Evolutionary conservation across 2,797 vertebrate species (phyloP), one percentile per base, ranked within the genome.

Genomic region (Pseudomugil tenellus): DNA sequence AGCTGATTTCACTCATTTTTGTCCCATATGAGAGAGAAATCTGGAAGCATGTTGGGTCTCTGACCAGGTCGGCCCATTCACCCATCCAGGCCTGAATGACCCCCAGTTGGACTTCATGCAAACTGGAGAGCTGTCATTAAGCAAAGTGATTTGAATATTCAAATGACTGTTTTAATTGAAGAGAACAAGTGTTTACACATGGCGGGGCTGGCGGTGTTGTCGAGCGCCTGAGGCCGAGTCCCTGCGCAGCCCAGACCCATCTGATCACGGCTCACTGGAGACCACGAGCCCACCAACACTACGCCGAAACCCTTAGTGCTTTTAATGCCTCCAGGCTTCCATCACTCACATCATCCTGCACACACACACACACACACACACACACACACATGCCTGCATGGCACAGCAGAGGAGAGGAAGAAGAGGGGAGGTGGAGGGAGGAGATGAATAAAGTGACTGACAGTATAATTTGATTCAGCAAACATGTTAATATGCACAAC

Each of bases 141-240:
- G 74, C 80, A 84, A 80, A 85, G 81, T 61, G 68, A 89, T 92
- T 86, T 90, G 87, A 93, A 92, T 93, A 93, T 91, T 92, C 81
- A 86, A 82, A 87, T 87, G 81, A 89, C 86, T 87, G 89, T 90
- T 93, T 92, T 92, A 91, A 92, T 91, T 92, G 90, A 93, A 91
- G 89, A 87, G 84, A 92, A 91, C 82, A 84, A 90, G 79, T 86
- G 88, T 92, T 92, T 87, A 86, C 92, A 92, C 91, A 92, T 90
- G 87, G 87, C 81, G n/a, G 75, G 70, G 83, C 83, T 83, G 86
- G 85, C 83, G 68, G 85, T 90, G 87, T 87, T 88, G 87, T 87
- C 21, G 70, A 91, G 72, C 43, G 89, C 92, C 91, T 46, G 69
- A 84, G 92, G 93, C 88, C 37, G 19, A 76, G 79, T 85, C 86